phyloP scores from a whole-genome alignment of 1,140 invertebrate genomes.

The Zophobas morio region DNA sequence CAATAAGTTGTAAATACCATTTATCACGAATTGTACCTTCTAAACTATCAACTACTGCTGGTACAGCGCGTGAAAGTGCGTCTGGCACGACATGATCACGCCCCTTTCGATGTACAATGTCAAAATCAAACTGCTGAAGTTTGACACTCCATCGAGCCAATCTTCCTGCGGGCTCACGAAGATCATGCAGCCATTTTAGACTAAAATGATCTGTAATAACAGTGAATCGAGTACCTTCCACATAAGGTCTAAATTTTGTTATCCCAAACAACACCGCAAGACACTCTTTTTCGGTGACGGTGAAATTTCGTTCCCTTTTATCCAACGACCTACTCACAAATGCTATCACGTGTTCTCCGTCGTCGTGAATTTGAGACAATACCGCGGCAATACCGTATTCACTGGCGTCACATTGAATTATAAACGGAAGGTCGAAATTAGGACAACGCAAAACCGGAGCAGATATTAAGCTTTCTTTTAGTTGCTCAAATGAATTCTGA shows the following conservation, averaged over 20 bases:
- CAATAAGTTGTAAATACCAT: no score
- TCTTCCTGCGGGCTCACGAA: no score
- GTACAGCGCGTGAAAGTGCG: no score
- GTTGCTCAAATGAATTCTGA: constrained; percentile 37
- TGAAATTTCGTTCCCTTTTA: constrained; percentile 45
- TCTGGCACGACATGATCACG: no score
- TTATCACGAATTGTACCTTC: no score
- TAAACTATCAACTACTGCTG: no score
- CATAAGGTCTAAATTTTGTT: constrained; percentile 49
- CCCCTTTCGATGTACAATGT: no score
- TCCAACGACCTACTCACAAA: constrained; percentile 68
- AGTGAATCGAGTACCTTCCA: constrained; percentile 17
- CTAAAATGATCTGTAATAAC: no score
- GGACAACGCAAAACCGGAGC: constrained; percentile 60
- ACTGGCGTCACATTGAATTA: constrained; percentile 60
- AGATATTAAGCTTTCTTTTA: constrained; percentile 40
- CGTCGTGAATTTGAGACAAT: constrained; percentile 57
- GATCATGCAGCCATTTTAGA: no score
- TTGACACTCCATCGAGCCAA: no score
- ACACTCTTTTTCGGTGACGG: constrained; percentile 49
- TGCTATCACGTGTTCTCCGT: constrained; percentile 65
- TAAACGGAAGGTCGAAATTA: constrained; percentile 52
- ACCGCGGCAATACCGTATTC: constrained; percentile 57
- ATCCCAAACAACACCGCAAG: constrained; percentile 46
- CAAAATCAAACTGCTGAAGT: no score